Conservation (phyloP, 2,888 invertebrate species). For the Morpho achilles region DNA sequence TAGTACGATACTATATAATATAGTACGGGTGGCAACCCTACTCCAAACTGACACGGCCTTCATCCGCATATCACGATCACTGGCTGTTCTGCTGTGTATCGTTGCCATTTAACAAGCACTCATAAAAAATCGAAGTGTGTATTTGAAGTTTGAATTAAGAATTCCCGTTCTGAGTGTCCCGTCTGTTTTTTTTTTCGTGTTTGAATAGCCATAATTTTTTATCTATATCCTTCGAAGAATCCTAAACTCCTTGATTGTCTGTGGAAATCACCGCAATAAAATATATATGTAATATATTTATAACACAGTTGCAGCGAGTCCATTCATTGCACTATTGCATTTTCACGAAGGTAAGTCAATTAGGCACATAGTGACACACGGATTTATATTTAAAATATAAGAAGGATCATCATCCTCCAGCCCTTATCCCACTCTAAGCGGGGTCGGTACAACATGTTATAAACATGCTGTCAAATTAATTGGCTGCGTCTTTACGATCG, state of each 20-base stretch:
- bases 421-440: too few species aligned
- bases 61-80: conserved; percentile 49
- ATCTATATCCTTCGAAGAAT: background rate
- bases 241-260: background rate
- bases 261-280: conserved; percentile 4
- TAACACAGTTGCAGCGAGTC: conserved; percentile 13
- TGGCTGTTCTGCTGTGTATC: conserved; percentile 27
- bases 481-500: too few species aligned
- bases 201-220: background rate
- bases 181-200: conserved; percentile 13
- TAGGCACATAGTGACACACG: conserved; percentile 14
- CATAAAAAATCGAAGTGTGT: conserved; percentile 2
- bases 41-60: conserved; percentile 69
- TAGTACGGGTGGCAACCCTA: too few species aligned
- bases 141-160: conserved; percentile 4
- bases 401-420: too few species aligned
- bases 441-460: too few species aligned
- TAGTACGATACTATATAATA: too few species aligned
- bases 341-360: conserved; percentile 12
- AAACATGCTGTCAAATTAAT: too few species aligned
- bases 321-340: conserved; percentile 14
- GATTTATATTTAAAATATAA: background rate
- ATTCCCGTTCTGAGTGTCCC: conserved; percentile 2
- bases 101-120: conserved; percentile 15
- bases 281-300: conserved; percentile 16